A percentile compares a stretch with the other conserved stretches of the same genome.
These are phyloP conservation scores for Heliconius nattereri DNA, from an alignment of 1,140 invertebrate species.

Conservation along the genomic window DNA sequence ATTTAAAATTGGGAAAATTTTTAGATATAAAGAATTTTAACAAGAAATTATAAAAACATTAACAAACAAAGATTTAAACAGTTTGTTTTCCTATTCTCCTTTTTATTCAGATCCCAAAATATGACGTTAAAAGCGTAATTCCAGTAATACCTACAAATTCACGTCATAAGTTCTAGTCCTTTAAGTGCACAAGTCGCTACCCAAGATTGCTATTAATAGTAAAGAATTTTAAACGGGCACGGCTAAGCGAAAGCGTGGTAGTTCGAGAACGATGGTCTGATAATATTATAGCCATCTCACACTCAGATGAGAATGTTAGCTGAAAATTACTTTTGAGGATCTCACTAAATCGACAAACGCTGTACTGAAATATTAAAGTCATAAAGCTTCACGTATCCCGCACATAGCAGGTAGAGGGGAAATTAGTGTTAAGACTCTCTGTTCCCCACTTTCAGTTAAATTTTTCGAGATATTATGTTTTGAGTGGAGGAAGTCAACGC, in stretches of 20 bases:
- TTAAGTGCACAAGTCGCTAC: background rate
- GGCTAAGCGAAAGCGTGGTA: constrained; percentile 19
- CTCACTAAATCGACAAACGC: background rate
- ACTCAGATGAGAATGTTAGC: constrained; percentile 8
- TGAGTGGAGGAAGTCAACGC: too few species aligned
- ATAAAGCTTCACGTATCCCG: background rate
- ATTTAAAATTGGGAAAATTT: too few species aligned
- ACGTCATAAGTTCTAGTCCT: background rate
- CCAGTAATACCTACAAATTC: background rate
- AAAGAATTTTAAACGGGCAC: constrained; percentile 34
- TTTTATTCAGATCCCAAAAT: background rate
- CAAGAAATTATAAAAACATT: too few species aligned
- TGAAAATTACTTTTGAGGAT: background rate
- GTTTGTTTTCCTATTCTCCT: background rate
- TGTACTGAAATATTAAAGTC: background rate
- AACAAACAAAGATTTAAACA: too few species aligned
- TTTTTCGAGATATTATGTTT: too few species aligned
- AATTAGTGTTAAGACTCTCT: too few species aligned
- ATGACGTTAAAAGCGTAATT: background rate
- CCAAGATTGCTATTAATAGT: constrained; percentile 24
- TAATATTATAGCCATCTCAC: constrained; percentile 21
- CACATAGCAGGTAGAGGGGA: too few species aligned
- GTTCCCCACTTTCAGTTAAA: too few species aligned
- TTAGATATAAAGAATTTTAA: too few species aligned
- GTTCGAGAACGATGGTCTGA: constrained; percentile 24